phyloP scores from a whole-genome alignment of 2,113 vertebrate species.

The Sander vitreus region DNA sequence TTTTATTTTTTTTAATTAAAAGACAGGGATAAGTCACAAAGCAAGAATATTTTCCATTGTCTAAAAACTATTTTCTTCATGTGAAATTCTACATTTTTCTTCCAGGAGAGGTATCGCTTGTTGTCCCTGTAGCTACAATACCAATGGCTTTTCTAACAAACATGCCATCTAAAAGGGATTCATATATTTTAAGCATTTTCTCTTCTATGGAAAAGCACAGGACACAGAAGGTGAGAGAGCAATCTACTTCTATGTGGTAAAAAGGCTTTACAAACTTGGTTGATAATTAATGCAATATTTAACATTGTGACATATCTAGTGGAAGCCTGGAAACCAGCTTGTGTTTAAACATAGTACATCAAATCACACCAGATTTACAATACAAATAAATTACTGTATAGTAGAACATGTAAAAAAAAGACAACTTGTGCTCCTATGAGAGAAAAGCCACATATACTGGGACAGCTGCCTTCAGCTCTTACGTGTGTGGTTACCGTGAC shows the following conservation, averaged over 20 bases:
- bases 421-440: conserved; percentile 60
- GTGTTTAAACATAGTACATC: conserved; percentile 73
- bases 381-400: conserved; percentile 81
- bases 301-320: conserved; percentile 65
- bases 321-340: conserved; percentile 64
- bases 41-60: conserved; percentile 71
- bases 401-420: conserved; percentile 72
- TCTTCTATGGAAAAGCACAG: conserved; percentile 63
- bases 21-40: conserved; percentile 80
- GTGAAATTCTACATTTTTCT: conserved; percentile 68
- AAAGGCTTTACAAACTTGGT: conserved; percentile 77
- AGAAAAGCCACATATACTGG: conserved; percentile 69
- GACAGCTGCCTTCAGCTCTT: conserved; percentile 72
- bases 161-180: conserved; percentile 58
- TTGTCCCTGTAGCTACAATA: conserved; percentile 63
- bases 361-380: conserved; percentile 76
- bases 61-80: conserved; percentile 72
- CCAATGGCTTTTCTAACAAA: conserved; percentile 68
- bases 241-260: conserved; percentile 70
- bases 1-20: conserved; percentile 78
- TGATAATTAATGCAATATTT: conserved; percentile 61
- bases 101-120: conserved; percentile 46
- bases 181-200: conserved; percentile 43
- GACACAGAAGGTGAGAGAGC: conserved; percentile 64
- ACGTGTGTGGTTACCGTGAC: conserved; percentile 48